phyloP scores from a whole-genome alignment of 2,888 invertebrate genomes.

The Allophyes oxyacanthae region DNA sequence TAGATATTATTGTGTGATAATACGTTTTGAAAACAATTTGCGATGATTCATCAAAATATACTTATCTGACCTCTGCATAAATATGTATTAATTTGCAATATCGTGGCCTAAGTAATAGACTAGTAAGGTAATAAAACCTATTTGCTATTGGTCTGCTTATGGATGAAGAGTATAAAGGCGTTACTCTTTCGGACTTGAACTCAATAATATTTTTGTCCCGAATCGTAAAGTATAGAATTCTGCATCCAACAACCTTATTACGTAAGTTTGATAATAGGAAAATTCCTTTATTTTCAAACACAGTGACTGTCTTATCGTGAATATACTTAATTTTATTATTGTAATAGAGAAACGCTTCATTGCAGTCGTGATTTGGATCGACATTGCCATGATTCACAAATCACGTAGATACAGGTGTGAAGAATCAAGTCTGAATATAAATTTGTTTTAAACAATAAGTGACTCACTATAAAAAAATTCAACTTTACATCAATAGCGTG shows the following conservation, averaged over 20 bases:
- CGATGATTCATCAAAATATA: conserved; percentile 56
- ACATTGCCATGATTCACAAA: conserved; percentile 51
- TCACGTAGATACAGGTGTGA: conserved; percentile 50
- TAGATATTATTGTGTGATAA: conserved; percentile 57
- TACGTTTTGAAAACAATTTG: conserved; percentile 54
- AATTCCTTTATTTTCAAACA: conserved; percentile 21
- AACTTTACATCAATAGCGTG: conserved; percentile 61
- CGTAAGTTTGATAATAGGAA: conserved; percentile 32
- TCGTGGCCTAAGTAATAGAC: conserved; percentile 64
- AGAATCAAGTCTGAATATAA: conserved; percentile 51
- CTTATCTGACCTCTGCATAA: conserved; percentile 55
- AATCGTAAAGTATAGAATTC: conserved; percentile 18
- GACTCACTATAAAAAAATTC: conserved; percentile 62
- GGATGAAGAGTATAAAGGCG: conserved; percentile 29
- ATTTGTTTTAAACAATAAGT: conserved; percentile 47
- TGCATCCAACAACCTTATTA: conserved; percentile 12
- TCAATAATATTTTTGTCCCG: conserved; percentile 22
- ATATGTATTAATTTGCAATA: conserved; percentile 55
- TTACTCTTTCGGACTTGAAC: conserved; percentile 20
- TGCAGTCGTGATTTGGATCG: conserved; percentile 28
- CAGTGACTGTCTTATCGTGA: conserved; percentile 13
- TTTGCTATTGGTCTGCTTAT: conserved; percentile 22
- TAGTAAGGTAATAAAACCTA: conserved; percentile 30
- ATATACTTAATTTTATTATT: conserved; percentile 38
- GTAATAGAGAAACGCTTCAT: conserved; percentile 29